phyloP scores from a whole-genome alignment of 2,797 vertebrate genomes.

The Cuculus canorus region DNA sequence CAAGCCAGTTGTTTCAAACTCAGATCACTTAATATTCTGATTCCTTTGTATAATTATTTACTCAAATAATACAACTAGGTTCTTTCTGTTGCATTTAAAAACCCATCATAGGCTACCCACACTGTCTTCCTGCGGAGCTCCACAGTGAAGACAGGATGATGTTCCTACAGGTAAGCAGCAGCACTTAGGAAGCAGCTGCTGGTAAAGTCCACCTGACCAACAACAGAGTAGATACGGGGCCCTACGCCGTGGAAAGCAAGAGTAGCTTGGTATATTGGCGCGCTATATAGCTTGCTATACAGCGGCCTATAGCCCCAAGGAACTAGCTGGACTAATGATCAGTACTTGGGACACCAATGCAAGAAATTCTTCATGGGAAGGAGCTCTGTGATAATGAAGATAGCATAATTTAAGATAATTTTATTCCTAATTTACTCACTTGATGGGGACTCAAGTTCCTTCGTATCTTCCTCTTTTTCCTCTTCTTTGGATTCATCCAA shows the following conservation, averaged over 20 bases:
- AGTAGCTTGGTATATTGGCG: background rate
- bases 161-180: background rate
- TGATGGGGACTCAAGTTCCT: conserved; percentile 82
- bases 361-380: background rate
- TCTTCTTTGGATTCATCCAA: conserved; percentile 90
- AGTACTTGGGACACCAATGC: background rate
- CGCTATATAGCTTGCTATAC: background rate
- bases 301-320: background rate
- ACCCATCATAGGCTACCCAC: background rate
- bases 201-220: background rate
- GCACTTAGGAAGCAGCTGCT: background rate
- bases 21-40: background rate
- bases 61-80: background rate
- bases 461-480: conserved; percentile 92
- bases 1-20: background rate
- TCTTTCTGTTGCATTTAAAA: background rate
- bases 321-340: background rate
- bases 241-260: background rate
- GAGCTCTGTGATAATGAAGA: background rate
- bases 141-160: background rate
- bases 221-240: too few relatives aligned
- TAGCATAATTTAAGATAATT: background rate
- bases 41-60: background rate
- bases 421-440: conserved; percentile 74
- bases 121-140: background rate